Evolutionary conservation across 2,113 vertebrate genomes (phyloP).

Genomic region (Xiphorhynchus elegans): DNA sequence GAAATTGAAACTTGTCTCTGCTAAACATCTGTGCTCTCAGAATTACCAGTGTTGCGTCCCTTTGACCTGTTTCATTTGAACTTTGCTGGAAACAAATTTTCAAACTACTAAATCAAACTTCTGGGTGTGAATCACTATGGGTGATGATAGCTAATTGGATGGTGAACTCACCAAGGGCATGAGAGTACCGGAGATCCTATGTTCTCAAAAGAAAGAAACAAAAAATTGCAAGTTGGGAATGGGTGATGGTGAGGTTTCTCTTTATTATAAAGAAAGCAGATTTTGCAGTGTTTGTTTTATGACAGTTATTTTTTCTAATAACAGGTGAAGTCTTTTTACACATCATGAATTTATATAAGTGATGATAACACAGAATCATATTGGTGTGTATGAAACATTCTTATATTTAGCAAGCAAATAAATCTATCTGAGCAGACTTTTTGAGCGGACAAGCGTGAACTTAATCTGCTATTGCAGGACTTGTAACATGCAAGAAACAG

Average conservation of each 20-base stretch:
- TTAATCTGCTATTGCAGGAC: background rate
- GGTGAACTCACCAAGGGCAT: conserved; percentile 61
- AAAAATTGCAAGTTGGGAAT: conserved; percentile 12
- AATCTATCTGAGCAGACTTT: background rate
- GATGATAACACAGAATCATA: background rate
- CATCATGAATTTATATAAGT: background rate
- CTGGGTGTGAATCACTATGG: conserved; percentile 73
- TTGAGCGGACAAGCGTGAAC: background rate
- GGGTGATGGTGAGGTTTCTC: background rate
- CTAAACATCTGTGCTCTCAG: conserved; percentile 74
- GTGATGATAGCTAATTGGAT: conserved; percentile 76
- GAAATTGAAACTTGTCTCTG: conserved; percentile 59
- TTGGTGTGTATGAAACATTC: background rate
- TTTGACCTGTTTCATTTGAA: conserved; percentile 76
- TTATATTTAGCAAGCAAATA: background rate
- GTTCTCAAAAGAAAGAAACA: conserved; percentile 75
- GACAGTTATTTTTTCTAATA: background rate
- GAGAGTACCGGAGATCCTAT: conserved; percentile 54
- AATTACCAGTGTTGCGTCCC: conserved; percentile 52
- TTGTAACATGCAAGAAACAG: background rate
- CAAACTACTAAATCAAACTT: conserved; percentile 68
- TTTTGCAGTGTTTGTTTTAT: conserved; percentile 27
- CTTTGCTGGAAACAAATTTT: conserved; percentile 67
- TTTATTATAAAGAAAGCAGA: background rate
- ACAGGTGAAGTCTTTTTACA: background rate